Evolutionary conservation across 2,888 invertebrate species (phyloP).

Genomic region (Chouioia cunea): DNA sequence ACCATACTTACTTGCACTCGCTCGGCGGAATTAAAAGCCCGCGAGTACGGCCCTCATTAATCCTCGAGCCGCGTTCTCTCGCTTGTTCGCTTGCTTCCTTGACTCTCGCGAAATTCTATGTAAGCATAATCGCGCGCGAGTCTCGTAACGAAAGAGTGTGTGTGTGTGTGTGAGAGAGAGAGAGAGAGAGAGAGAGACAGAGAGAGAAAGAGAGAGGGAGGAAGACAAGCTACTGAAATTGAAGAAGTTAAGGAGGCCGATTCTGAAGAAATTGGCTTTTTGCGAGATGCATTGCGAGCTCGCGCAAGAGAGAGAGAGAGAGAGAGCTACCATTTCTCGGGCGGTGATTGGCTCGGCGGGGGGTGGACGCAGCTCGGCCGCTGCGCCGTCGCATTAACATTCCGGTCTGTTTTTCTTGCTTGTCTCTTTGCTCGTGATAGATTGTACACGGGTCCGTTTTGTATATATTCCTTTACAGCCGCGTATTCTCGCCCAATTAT

Average conservation of each 20-base stretch:
- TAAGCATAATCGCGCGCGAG: not conserved
- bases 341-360: conserved; percentile 68
- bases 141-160: no score
- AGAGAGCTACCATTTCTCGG: conserved; percentile 66
- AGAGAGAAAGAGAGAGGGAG: no score
- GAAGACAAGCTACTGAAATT: conserved; percentile 26
- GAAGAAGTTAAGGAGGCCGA: not conserved
- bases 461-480: conserved; percentile 18
- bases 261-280: conserved; percentile 21
- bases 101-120: not conserved
- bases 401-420: conserved; percentile 60
- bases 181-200: no score
- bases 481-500: not conserved
- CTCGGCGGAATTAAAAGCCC: conserved; percentile 65
- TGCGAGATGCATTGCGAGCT: not conserved
- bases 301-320: not conserved
- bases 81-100: not conserved
- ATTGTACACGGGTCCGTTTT: conserved; percentile 53
- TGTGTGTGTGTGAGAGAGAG: no score
- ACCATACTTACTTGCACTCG: conserved; percentile 66
- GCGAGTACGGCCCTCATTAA: conserved; percentile 64
- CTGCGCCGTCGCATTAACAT: conserved; percentile 64
- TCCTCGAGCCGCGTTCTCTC: conserved; percentile 51
- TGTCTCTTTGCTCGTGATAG: conserved; percentile 54
- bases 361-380: conserved; percentile 62